Evolutionary conservation across 2,888 invertebrate genomes (phyloP).

Genomic region (Anthrax anthrax): DNA sequence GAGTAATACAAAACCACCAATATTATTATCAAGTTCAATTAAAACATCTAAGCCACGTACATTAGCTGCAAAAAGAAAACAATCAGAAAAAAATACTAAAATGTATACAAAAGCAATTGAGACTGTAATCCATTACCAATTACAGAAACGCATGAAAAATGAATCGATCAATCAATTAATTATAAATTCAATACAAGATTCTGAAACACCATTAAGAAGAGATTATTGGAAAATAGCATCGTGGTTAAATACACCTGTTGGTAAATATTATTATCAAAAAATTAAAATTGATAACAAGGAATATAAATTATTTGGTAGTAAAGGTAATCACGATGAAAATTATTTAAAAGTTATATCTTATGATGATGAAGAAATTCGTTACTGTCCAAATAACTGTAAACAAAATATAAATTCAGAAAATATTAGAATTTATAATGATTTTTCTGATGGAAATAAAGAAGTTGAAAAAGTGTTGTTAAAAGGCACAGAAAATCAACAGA

Average conservation of each 20-base stretch:
- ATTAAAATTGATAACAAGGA: conserved; percentile 21
- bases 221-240: conserved; percentile 30
- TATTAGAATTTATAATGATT: no score
- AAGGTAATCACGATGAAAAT: conserved; percentile 24
- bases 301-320: conserved; percentile 24
- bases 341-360: no score
- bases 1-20: conserved; percentile 23
- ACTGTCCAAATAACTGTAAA: no score
- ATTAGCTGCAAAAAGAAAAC: conserved; percentile 38
- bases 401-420: no score
- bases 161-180: conserved; percentile 23
- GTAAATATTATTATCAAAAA: conserved; percentile 29
- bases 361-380: no score
- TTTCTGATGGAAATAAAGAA: no score
- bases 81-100: conserved; percentile 28
- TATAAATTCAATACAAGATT: conserved; percentile 22
- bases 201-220: conserved; percentile 27
- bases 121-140: conserved; percentile 26
- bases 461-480: conserved; percentile 13
- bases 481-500: background rate
- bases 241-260: conserved; percentile 27
- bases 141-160: conserved; percentile 25
- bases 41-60: conserved; percentile 36
- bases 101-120: conserved; percentile 32
- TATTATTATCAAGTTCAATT: conserved; percentile 27